A percentile compares a stretch with the other conserved stretches of the same genome.
These are phyloP conservation scores for Pelecanoides urinatrix DNA, from an alignment of 2,113 vertebrate genomes.

Conservation along the genomic window DNA sequence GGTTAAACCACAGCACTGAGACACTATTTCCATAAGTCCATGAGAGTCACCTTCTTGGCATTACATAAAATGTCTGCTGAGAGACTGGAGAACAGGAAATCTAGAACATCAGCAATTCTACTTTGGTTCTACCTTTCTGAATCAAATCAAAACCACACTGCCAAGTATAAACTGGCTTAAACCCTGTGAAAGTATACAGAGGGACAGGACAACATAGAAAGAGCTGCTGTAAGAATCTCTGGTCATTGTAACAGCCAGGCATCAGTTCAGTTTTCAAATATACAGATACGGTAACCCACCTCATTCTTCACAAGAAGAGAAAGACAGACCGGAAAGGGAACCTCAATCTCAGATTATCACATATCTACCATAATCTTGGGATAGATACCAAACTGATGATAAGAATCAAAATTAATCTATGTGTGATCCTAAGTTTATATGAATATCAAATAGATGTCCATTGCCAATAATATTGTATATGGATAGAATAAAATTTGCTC, in stretches of 20 bases:
- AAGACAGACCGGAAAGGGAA: background rate
- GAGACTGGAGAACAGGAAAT: background rate
- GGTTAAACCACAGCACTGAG: background rate
- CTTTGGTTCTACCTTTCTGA: background rate
- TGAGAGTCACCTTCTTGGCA: background rate
- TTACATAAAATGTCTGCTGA: background rate
- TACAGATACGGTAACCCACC: background rate
- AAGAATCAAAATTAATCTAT: background rate
- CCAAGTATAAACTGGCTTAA: background rate
- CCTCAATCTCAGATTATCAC: background rate
- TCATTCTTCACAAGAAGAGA: background rate
- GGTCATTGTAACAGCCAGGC: background rate
- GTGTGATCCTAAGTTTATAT: background rate
- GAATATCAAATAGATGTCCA: background rate
- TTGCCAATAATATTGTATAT: background rate
- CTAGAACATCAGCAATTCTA: background rate
- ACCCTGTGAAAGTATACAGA: background rate
- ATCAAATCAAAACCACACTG: background rate
- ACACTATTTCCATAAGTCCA: background rate
- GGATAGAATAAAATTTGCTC: background rate
- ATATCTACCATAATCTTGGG: background rate
- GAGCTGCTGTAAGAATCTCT: background rate
- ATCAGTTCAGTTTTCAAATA: background rate
- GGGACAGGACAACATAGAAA: background rate
- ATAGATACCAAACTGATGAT: background rate